Percentiles rank a stretch among this genome's conserved stretches.
Conservation (phyloP, 2,888 invertebrate genomes). For the Eurytoma adleriae region DNA sequence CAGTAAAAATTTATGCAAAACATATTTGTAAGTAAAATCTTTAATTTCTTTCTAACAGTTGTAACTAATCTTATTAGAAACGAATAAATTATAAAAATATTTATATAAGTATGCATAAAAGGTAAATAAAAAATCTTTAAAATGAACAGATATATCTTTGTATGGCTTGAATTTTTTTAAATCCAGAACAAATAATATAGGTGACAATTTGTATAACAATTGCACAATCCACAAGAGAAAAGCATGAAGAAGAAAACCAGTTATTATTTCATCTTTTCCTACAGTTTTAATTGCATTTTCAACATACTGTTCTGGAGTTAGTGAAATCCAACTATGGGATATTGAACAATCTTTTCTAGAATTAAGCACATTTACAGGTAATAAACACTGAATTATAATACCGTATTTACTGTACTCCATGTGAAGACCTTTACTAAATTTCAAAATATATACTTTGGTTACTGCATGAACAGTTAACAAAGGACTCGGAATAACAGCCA, state of each 20-base stretch:
- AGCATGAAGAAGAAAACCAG: slow-evolving; percentile 85
- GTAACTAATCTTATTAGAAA: no score
- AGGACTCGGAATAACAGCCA: slow-evolving; percentile 87
- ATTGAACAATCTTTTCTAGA: slow-evolving; percentile 86
- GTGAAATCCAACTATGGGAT: slow-evolving; percentile 80
- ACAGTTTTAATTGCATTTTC: slow-evolving; percentile 83
- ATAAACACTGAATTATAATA: slow-evolving; percentile 86
- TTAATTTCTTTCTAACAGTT: not conserved
- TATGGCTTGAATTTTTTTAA: slow-evolving; percentile 63
- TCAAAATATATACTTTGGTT: slow-evolving; percentile 90
- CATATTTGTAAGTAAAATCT: not conserved
- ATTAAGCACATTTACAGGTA: slow-evolving; percentile 91
- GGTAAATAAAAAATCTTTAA: slow-evolving; percentile 19
- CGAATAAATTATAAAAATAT: slow-evolving; percentile 3
- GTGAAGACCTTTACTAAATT: slow-evolving; percentile 85
- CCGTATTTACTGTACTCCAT: slow-evolving; percentile 85
- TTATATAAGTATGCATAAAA: not conserved
- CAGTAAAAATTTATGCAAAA: not conserved
- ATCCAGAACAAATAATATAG: slow-evolving; percentile 61
- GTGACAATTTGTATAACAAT: slow-evolving; percentile 62
- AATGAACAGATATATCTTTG: slow-evolving; percentile 64
- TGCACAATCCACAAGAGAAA: slow-evolving; percentile 78
- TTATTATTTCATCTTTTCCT: slow-evolving; percentile 82
- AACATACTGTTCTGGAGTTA: slow-evolving; percentile 84
- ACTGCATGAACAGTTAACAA: slow-evolving; percentile 90